Base-by-base conservation (phyloP, 1,140 invertebrate species). In the Bombus difficillimus region DNA sequence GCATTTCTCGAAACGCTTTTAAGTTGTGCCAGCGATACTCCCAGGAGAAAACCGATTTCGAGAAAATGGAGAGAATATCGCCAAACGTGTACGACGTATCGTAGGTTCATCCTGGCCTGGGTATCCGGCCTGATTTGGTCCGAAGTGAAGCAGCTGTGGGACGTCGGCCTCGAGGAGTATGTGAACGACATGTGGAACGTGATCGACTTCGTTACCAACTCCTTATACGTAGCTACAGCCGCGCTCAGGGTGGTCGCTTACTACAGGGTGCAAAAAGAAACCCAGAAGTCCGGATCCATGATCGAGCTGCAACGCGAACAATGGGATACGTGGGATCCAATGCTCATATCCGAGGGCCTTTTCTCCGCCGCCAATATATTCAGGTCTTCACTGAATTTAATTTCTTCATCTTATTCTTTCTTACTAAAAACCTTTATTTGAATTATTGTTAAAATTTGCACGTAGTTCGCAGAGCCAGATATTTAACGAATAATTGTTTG, bases 121-220 rank as follows among this genome's bases (percentile, higher is more conserved):
- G 94, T 94, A 91, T 86, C 94, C 98, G 99, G 99, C 69, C 95
- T 99, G 86, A 99, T 99, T 92, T 99, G 99, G 99, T 99, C 98
- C 88, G 99, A 99, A 96, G 98, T 99, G 88, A 99, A 99, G 94
- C 99, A 99, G 93, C 95, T 99, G 41, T 99, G 99, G 99, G 98
- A 99, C 94, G 98, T 99, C 86, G 99, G 99, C 0, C 96, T 99
- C 39, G 97, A 98, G 91, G 98, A 99, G 93, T 99, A 99, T 94
- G 97, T 98, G 59, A 97, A 98, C 90, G 99, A 99, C 95, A 99
- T 99, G 98, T 99, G 99, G 99, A 99, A 99, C 95, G 98, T 99
- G 75, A 98, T 99, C 86, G 99, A 99, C 95, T 99, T 99, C 95
- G 98, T 99, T 79, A 99, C 99, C 34, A 99, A 99, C 95, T 99